Evolutionary conservation across 2,888 invertebrate genomes (phyloP), one percentile per base, ranked within the genome.

Genomic region (Rotaria sp.): DNA sequence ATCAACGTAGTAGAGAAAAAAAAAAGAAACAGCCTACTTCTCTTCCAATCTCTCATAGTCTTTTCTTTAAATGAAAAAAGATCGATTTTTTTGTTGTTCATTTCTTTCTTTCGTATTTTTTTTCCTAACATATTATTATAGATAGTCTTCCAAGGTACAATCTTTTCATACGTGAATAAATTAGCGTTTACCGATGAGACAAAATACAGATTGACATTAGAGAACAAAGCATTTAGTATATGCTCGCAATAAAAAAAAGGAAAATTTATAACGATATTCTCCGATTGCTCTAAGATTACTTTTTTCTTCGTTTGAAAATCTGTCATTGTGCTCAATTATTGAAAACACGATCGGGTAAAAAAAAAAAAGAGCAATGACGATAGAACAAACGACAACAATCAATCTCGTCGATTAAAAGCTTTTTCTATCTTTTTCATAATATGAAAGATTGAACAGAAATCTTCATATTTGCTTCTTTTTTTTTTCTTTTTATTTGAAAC

Each of bases 271-370:
- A 30, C 26, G 13, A 59, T 59, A 59, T 59, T 59, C 57, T 59
- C 57, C 57, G 57, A 59, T 59, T 59, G 57, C 30, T 26, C 30
- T 59, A 59, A 59, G n/a, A 59, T 59, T 59, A 59, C 13, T 59
- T 59, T 55, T 59, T 59, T 59, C n/a, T n/a, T 59, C 57, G 57
- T 59, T 59, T 59, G 30, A 59, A 59, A 59, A 59, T 59, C 57
- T 59, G 57, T 59, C 57, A 59, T 26, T 59, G 57, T 59, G 30
- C 57, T 59, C 30, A 59, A 59, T 59, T 59, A 59, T 59, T 59
- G 57, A 59, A 59, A 59, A 59, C n/a, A 59, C 57, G 57, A 8
- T n/a, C 57, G 57, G 57, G 57, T 10, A 59, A 59, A 59, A 59
- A 10, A 59, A 30, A 59, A 2, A 15, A 13, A 48, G 24, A 24